A percentile compares a stretch with the other conserved stretches of the same genome.
phyloP scores from a whole-genome alignment of 2,888 invertebrate species.

The Troides aeacus region DNA sequence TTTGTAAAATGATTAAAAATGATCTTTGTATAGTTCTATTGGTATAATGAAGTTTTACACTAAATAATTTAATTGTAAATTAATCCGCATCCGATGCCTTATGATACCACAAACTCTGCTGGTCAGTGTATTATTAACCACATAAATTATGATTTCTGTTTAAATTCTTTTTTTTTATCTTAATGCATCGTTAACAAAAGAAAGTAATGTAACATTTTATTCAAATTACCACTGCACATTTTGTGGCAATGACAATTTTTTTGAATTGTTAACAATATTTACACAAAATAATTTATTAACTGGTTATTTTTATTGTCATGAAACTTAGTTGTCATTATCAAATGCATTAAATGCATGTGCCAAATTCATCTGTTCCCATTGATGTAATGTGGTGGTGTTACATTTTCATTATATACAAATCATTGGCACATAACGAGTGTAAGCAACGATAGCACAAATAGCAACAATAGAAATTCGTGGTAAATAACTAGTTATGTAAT shows the following conservation, averaged over 20 bases:
- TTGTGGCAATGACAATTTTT: background rate
- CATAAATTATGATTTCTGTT: conserved; percentile 14
- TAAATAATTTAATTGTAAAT: conserved; percentile 24
- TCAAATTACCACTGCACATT: background rate
- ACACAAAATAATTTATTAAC: background rate
- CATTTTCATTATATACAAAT: conserved; percentile 11
- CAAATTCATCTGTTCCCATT: conserved; percentile 21
- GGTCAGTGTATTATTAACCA: conserved; percentile 6
- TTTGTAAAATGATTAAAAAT: conserved; percentile 37
- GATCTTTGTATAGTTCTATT: conserved; percentile 36
- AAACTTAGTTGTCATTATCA: background rate
- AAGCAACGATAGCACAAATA: conserved; percentile 29
- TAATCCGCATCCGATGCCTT: conserved; percentile 26
- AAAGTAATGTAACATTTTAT: background rate
- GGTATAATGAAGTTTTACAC: conserved; percentile 29
- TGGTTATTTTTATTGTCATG: background rate
- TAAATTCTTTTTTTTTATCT: conserved; percentile 9
- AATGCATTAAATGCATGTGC: conserved; percentile 26
- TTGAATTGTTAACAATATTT: background rate
- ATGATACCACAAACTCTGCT: conserved; percentile 21
- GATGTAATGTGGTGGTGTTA: conserved; percentile 7
- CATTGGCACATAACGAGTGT: conserved; percentile 14
- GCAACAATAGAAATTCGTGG: conserved; percentile 25
- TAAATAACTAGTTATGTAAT: conserved; percentile 26
- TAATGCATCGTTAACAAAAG: background rate